Evolutionary conservation across 1,140 invertebrate genomes (phyloP).

Genomic region (Dendroctonus valens): DNA sequence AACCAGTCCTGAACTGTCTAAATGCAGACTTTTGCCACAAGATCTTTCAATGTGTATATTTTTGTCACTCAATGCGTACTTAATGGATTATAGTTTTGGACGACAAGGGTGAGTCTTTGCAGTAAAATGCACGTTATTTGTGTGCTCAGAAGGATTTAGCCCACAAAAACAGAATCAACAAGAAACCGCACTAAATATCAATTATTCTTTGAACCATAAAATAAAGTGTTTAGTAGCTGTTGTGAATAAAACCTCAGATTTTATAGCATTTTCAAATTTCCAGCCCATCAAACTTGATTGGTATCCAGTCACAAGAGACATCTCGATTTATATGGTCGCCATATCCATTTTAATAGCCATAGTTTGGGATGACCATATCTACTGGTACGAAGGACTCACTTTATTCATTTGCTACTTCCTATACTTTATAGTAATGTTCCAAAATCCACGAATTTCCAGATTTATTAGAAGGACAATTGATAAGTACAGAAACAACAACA

Average conservation of each 20-base stretch:
- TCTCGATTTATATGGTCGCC: constrained; percentile 76
- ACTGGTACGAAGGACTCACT: constrained; percentile 73
- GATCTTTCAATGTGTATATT: too few relatives aligned
- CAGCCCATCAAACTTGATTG: constrained; percentile 80
- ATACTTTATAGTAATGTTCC: constrained; percentile 65
- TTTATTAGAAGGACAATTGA: constrained; percentile 32
- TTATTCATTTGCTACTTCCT: constrained; percentile 68
- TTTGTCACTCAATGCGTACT: background rate
- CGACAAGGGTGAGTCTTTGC: background rate
- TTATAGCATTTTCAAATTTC: constrained; percentile 30
- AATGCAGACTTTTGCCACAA: too few relatives aligned
- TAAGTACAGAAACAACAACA: constrained; percentile 22
- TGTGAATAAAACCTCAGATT: background rate
- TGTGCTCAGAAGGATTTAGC: too few relatives aligned
- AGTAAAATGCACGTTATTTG: background rate
- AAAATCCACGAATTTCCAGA: constrained; percentile 52
- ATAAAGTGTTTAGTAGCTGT: too few relatives aligned
- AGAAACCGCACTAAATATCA: too few relatives aligned
- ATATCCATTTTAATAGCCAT: constrained; percentile 71
- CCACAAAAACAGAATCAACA: too few relatives aligned
- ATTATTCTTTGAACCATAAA: too few relatives aligned
- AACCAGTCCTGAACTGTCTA: background rate
- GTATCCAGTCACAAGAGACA: constrained; percentile 83
- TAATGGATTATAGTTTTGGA: background rate
- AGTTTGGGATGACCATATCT: constrained; percentile 76